phyloP scores from a whole-genome alignment of 2,888 invertebrate species.

The Polydrusus cervinus region DNA sequence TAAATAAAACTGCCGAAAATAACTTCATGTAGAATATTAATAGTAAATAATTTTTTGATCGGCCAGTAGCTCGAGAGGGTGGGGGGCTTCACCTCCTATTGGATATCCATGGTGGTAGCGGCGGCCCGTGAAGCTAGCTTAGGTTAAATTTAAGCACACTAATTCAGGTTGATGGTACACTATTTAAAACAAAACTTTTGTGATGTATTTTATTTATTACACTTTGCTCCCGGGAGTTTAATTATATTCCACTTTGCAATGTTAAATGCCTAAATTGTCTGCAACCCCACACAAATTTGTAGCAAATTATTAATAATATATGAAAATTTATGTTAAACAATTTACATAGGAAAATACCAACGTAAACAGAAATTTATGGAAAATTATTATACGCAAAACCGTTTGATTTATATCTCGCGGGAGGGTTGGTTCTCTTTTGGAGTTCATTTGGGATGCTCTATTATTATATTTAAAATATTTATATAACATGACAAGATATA shows the following conservation, averaged over 20 bases:
- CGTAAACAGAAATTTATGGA: constrained; percentile 39
- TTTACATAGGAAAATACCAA: constrained; percentile 34
- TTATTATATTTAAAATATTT: constrained; percentile 7
- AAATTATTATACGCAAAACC: constrained; percentile 33
- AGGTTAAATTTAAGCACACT: neutral
- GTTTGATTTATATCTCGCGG: constrained; percentile 36
- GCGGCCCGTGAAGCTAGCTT: neutral
- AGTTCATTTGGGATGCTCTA: constrained; percentile 2
- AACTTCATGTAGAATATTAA: too few relatives aligned
- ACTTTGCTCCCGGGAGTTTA: constrained; percentile 5
- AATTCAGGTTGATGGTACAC: neutral
- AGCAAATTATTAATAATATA: constrained; percentile 34
- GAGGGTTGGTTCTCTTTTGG: constrained; percentile 1
- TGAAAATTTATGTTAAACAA: constrained; percentile 39
- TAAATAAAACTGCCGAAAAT: too few relatives aligned
- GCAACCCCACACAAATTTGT: constrained; percentile 27
- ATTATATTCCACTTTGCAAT: constrained; percentile 20
- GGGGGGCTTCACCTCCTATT: too few relatives aligned
- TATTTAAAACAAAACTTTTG: neutral
- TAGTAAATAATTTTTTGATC: too few relatives aligned
- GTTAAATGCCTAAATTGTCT: constrained; percentile 22
- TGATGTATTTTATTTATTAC: constrained; percentile 3
- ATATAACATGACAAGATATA: neutral
- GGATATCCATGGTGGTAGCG: too few relatives aligned
- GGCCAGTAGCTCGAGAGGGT: too few relatives aligned